Base-by-base conservation (phyloP, 2,888 invertebrate genomes). In the Calliscelio sp. region DNA sequence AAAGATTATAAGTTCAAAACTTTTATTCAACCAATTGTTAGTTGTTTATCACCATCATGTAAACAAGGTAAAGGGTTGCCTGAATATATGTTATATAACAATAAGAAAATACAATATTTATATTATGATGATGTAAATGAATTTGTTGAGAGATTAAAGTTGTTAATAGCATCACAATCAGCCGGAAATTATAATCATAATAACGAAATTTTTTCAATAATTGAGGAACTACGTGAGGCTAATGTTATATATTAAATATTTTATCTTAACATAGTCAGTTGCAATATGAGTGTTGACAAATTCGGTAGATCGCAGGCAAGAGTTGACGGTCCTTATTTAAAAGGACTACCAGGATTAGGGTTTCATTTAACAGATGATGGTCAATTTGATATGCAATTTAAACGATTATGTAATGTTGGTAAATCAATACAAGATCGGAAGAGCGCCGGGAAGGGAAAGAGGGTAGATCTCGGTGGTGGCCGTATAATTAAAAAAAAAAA, bases 201-300 rank as follows among this genome's bases (percentile, higher is more conserved):
- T 1, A 24, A 51, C 14, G 51, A 51, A 24, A 51, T 51, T 24
- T 5, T 51, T 24, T 51, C 51, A 3, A 51, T 51, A 4, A 51
- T 51, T 14, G 51, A 51, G 24, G 51, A 51, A 51, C n/a, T 51
- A 24, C 51, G 46, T 20, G 46, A 46, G 10, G 46, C 46, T 46
- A 20, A 46, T 46, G 18, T 14, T 20, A 46, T 46, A 51, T 51
- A 51, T 51, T 51, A 24, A 22, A 16, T 11, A 38, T 38, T 38
- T 38, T 38, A 3, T 8, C 14, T 14, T 28, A 28, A 6, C 28
- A 28, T 6, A 6, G 28, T 28, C 28, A 28, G 28, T 28, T 28
- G 28, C 28, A 28, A 28, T 28, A 38, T 38, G 38, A 11, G 11
- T 38, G 38, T 38, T 38, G 38, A 38, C 14, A 38, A 38, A 14